These are phyloP conservation scores for Calyptomena viridis DNA, from an alignment of 2,113 vertebrate genomes.

Conservation along the genomic window DNA sequence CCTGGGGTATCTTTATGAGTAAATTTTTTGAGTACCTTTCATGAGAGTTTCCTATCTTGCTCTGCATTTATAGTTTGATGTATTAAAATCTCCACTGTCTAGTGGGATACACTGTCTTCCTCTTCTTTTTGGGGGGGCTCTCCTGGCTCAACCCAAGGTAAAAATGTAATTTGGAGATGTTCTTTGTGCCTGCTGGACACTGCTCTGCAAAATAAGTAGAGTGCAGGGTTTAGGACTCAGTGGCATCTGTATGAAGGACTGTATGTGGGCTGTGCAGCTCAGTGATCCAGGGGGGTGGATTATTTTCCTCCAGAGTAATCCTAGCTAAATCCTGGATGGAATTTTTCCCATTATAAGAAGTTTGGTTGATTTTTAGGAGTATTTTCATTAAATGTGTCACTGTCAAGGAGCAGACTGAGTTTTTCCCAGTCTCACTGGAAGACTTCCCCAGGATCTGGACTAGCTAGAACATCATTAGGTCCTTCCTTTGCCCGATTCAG, in stretches of 20 bases:
- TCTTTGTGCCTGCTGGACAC: not conserved
- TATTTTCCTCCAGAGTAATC: not conserved
- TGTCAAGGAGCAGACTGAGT: not conserved
- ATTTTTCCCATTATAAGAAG: not conserved
- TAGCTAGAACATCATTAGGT: not conserved
- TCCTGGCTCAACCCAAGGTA: not conserved
- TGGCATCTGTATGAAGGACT: not conserved
- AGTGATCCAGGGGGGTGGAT: not conserved
- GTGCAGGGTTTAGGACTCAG: not conserved
- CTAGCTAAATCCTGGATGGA: not conserved
- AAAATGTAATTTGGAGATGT: not conserved
- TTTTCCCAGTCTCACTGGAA: not conserved
- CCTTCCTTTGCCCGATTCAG: not conserved
- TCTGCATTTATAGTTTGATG: not conserved
- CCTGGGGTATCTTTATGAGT: slow-evolving; percentile 22
- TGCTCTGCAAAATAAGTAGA: not conserved
- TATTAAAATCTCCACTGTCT: not conserved
- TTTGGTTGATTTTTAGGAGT: not conserved
- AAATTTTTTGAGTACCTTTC: not conserved
- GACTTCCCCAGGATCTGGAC: not conserved
- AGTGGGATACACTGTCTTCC: not conserved
- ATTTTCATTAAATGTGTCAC: not conserved
- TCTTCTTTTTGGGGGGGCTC: not conserved
- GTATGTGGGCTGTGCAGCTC: not conserved
- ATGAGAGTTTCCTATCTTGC: not conserved